These are phyloP conservation scores for Pachycephus smyrnensis DNA, from an alignment of 2,888 invertebrate genomes.

Conservation along the genomic window DNA sequence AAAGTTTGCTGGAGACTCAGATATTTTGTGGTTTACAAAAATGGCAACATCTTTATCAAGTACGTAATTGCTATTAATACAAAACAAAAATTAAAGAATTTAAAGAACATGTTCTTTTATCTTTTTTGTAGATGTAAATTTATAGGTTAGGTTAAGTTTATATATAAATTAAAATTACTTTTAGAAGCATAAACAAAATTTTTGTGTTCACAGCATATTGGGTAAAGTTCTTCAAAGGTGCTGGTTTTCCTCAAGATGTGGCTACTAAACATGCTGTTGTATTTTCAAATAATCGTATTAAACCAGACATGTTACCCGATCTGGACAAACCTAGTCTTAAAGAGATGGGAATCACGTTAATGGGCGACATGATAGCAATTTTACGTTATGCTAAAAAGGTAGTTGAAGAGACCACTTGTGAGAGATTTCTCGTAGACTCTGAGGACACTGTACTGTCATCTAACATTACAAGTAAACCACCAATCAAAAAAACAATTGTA, in stretches of 20 bases:
- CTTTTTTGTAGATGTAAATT: conserved; percentile 11
- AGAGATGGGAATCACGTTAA: conserved; percentile 86
- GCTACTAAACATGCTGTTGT: conserved; percentile 87
- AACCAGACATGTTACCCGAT: conserved; percentile 87
- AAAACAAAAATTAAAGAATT: background rate
- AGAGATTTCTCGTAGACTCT: conserved; percentile 59
- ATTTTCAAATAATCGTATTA: conserved; percentile 89
- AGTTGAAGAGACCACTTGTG: conserved; percentile 68
- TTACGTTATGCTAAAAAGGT: conserved; percentile 74
- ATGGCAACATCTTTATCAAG: conserved; percentile 54
- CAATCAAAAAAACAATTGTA: conserved; percentile 44
- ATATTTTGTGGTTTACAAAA: conserved; percentile 21
- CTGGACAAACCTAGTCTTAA: conserved; percentile 87
- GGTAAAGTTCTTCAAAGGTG: conserved; percentile 88
- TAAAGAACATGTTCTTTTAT: background rate
- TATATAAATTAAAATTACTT: background rate
- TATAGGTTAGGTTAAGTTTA: background rate
- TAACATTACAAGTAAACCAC: conserved; percentile 30
- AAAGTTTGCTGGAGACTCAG: background rate
- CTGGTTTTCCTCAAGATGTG: conserved; percentile 84
- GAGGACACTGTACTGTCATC: conserved; percentile 43
- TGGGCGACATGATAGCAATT: conserved; percentile 77
- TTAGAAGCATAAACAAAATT: background rate
- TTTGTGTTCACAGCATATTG: conserved; percentile 73
- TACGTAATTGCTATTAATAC: conserved; percentile 24